A percentile compares a stretch with the other conserved stretches of the same genome.
Conservation (phyloP, 2,113 vertebrate genomes). For the Oncorhynchus clarkii region DNA sequence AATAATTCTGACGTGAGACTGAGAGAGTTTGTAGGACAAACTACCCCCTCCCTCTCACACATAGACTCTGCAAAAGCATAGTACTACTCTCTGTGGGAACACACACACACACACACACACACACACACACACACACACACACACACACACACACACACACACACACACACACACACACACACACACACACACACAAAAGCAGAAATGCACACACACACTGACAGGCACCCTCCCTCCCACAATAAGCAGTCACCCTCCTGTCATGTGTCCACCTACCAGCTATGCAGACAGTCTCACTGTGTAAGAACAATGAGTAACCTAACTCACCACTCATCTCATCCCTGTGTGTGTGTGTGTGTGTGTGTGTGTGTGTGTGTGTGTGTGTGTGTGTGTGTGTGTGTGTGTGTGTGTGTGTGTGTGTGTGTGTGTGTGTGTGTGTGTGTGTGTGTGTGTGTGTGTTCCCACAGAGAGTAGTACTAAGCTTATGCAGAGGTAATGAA, state of each 20-base stretch:
- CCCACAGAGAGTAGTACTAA: slow-evolving; percentile 32
- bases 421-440: slow-evolving; percentile 38
- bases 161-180: background rate
- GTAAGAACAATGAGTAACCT: background rate
- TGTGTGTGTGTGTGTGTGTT: slow-evolving; percentile 21
- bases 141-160: background rate
- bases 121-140: background rate
- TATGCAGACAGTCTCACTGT: background rate
- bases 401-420: slow-evolving; percentile 47
- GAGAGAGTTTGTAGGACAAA: background rate
- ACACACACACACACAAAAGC: background rate
- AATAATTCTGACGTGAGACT: background rate
- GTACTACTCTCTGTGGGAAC: too few relatives aligned
- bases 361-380: slow-evolving; percentile 1
- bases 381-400: slow-evolving; percentile 50
- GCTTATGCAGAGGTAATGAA: slow-evolving; percentile 50
- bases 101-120: background rate
- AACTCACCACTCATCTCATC: background rate
- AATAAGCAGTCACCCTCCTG: background rate
- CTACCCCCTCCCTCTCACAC: background rate
- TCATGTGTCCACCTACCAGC: slow-evolving; percentile 1
- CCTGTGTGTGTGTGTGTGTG: slow-evolving; percentile 49
- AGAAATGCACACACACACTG: background rate
- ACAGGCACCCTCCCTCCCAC: background rate
- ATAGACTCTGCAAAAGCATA: too few relatives aligned